phyloP scores from a whole-genome alignment of 2,113 vertebrate genomes.

The Apteryx owenii region DNA sequence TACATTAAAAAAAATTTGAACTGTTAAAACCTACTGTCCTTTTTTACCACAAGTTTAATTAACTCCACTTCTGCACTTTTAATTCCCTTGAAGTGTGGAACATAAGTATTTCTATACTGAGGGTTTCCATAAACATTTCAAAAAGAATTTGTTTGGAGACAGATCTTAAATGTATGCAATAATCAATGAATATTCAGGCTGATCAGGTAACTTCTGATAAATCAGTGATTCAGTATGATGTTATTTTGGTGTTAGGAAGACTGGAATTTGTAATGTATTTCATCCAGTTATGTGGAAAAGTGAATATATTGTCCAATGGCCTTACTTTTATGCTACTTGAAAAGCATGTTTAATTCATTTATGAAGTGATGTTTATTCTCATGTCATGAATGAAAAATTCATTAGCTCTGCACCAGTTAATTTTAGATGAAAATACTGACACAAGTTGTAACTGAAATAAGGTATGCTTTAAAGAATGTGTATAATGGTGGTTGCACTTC shows the following conservation, averaged over 20 bases:
- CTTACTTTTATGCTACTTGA: not conserved
- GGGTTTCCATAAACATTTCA: not conserved
- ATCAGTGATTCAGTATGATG: not conserved
- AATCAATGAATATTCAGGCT: not conserved
- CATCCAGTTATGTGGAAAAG: not conserved
- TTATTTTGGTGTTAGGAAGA: not conserved
- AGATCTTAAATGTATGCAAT: not conserved
- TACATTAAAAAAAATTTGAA: not conserved
- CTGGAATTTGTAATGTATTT: not conserved
- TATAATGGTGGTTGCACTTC: not conserved
- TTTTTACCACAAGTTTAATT: not conserved
- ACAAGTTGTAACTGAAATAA: not conserved
- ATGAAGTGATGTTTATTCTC: not conserved
- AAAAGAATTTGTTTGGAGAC: not conserved
- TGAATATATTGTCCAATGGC: not conserved
- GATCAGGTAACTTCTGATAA: not conserved
- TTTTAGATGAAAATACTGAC: not conserved
- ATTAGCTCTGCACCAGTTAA: not conserved
- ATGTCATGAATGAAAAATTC: not conserved
- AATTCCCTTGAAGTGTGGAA: not conserved
- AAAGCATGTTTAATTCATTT: not conserved
- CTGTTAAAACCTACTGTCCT: not conserved
- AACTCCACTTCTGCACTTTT: not conserved
- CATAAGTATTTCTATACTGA: not conserved
- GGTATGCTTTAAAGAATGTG: not conserved